phyloP scores from a whole-genome alignment of 2,113 vertebrate species.

The Cacatua alba region DNA sequence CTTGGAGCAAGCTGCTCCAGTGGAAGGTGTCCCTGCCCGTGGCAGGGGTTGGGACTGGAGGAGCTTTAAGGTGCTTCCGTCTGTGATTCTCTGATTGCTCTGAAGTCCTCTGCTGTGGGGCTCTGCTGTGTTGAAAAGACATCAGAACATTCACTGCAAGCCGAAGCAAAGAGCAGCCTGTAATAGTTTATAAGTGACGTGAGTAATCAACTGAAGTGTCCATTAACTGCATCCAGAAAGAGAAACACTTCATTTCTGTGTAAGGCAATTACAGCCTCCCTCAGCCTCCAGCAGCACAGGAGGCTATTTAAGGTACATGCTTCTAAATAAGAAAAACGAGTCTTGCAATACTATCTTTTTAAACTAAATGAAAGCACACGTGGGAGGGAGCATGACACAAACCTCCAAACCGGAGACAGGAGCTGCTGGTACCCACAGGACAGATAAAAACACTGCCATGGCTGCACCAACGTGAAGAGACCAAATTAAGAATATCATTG shows the following conservation, averaged over 20 bases:
- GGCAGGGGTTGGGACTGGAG: no score
- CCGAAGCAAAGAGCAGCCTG: neutral
- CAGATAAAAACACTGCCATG: neutral
- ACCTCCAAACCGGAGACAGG: fast-evolving
- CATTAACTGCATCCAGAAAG: neutral
- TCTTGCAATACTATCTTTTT: neutral
- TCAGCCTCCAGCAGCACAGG: neutral
- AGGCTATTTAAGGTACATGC: fast-evolving
- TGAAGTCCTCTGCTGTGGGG: neutral
- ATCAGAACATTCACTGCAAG: neutral
- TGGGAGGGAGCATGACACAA: neutral
- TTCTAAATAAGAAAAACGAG: neutral
- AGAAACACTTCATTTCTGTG: neutral
- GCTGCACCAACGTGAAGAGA: neutral
- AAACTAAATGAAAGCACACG: neutral
- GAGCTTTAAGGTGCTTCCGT: neutral
- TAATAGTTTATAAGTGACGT: neutral
- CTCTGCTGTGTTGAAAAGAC: neutral
- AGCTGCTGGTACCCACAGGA: neutral
- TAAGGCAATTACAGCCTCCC: neutral
- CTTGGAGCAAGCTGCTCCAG: no score
- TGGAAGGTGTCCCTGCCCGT: no score
- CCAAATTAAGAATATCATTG: neutral
- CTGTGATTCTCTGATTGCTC: neutral
- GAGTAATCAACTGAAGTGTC: fast-evolving